phyloP scores from a whole-genome alignment of 2,113 vertebrate species.

The Rhagologus leucostigma region DNA sequence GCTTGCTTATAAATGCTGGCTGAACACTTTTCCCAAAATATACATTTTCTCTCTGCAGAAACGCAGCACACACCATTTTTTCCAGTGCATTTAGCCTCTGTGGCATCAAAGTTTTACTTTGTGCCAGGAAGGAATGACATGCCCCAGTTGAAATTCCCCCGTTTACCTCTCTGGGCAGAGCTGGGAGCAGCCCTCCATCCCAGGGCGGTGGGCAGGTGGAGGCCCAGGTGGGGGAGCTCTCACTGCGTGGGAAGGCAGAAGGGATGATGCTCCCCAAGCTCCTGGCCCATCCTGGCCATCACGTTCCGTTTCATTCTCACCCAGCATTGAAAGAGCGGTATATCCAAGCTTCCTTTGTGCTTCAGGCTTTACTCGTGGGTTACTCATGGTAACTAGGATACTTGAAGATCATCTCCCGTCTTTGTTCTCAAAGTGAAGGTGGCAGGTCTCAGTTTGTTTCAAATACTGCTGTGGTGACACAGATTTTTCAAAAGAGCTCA shows the following conservation, averaged over 20 bases:
- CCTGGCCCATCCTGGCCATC: background rate
- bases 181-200: fast-evolving
- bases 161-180: fast-evolving
- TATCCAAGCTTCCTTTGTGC: background rate
- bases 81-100: background rate
- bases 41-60: background rate
- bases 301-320: fast-evolving
- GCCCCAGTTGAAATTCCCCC: background rate
- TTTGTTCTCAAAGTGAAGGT: background rate
- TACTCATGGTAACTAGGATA: background rate
- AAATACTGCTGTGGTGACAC: background rate
- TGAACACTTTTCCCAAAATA: background rate
- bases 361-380: background rate
- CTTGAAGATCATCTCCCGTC: background rate
- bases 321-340: fast-evolving
- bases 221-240: background rate
- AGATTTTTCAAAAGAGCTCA: background rate
- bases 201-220: fast-evolving
- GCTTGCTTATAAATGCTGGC: background rate
- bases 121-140: background rate
- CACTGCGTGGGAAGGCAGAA: background rate
- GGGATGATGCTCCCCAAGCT: fast-evolving
- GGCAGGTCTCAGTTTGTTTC: background rate
- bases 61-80: background rate
- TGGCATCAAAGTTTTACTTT: background rate